Evolutionary conservation across 2,888 invertebrate species (phyloP), one percentile per base, ranked within the genome.

Genomic region (Lymantria dispar): DNA sequence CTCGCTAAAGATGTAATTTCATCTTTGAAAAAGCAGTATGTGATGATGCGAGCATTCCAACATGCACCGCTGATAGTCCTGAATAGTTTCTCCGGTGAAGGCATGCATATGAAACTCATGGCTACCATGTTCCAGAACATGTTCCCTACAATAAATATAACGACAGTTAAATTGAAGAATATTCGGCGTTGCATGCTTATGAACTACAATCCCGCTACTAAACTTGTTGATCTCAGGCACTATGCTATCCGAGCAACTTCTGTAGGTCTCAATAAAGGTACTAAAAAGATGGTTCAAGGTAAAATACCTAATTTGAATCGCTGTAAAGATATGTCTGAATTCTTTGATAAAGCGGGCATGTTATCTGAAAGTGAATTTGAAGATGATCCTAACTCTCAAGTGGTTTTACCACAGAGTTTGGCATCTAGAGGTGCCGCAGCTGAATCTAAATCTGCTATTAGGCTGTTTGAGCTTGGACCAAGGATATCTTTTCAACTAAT

Each of bases 121-220:
- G 95, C 98, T 3, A 95, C 97, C 11, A 98, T 98, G 92, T 98
- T 99, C 78, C 99, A 99, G 89, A 99, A 98, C 74, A 98, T 99
- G 98, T 99, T 99, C 78, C 99, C 99, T 0, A 95, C 97, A 0
- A 98, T 99, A 48, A 99, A 99, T 83, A 94, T 99, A 56, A 96
- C 97, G 36, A 96, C 95, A 68, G 97, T 99, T 0, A 96, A 98
- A 85, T 90, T 99, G 52, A 96, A 95, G 65, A 94, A 95, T 31
- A 96, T 99, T 46, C 93, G 96, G 47, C 93, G 99, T 39, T 98
- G 98, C 83, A 95, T 99, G 0, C 90, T 99, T 14, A 93, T 99
- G 76, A 98, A 98, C 81, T 99, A 98, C 80, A 96, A 98, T 80
- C 92, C 95, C 0, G 92, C 95, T 1, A 96, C 96, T 5, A 97